phyloP scores from a whole-genome alignment of 2,888 invertebrate species.

The Drosophila dives region DNA sequence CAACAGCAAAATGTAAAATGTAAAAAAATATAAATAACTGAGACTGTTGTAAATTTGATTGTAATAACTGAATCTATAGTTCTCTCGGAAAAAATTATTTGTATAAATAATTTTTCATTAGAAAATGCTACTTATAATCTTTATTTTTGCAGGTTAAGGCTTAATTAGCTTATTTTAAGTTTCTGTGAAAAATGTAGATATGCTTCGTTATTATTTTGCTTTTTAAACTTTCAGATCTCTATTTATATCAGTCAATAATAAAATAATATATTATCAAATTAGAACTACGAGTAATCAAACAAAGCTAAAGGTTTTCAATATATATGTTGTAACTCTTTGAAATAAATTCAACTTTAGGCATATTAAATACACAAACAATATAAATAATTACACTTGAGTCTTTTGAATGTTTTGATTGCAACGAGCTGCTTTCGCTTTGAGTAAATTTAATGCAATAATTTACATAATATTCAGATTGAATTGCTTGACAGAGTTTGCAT shows the following conservation, averaged over 20 bases:
- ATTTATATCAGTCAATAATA: neutral
- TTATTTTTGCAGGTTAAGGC: neutral
- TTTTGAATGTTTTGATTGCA: neutral
- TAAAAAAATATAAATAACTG: neutral
- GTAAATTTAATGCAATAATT: neutral
- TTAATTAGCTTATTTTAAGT: neutral
- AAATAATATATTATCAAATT: neutral
- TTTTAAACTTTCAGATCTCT: neutral
- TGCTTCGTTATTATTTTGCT: neutral
- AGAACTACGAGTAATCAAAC: neutral
- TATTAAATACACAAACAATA: neutral
- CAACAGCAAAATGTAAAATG: neutral
- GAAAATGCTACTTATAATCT: neutral
- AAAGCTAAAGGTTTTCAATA: neutral
- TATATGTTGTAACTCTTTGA: neutral
- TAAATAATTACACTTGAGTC: neutral
- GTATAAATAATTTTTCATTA: neutral
- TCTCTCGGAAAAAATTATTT: neutral
- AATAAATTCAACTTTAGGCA: neutral
- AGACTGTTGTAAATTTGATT: neutral
- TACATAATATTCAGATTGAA: neutral
- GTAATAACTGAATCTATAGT: neutral
- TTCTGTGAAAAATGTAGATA: neutral
- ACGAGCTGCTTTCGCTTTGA: constrained; percentile 2
- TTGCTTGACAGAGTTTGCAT: neutral